Percentiles rank a stretch among this genome's conserved stretches.
phyloP scores from a whole-genome alignment of 2,888 invertebrate genomes.

The Drosophila antonietae region DNA sequence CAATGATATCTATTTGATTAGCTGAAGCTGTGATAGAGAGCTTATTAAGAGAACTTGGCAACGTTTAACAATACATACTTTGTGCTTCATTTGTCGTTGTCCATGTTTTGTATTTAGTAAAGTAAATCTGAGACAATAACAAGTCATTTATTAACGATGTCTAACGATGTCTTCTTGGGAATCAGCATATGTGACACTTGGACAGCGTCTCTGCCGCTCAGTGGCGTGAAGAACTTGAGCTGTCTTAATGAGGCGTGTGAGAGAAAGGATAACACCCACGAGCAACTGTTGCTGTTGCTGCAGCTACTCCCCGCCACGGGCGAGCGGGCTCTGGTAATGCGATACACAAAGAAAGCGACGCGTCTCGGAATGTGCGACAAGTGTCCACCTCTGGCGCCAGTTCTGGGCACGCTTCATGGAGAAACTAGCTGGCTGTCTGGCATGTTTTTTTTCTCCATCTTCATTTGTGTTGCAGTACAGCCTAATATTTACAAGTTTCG shows the following conservation, averaged over 20 bases:
- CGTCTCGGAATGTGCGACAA: slow-evolving; percentile 73
- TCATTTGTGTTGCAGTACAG: slow-evolving; percentile 14
- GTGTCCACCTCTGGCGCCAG: slow-evolving; percentile 76
- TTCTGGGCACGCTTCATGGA: slow-evolving; percentile 62
- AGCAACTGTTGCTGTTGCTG: slow-evolving; percentile 23
- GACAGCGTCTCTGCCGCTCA: slow-evolving; percentile 19
- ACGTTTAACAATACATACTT: neutral
- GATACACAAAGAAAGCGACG: slow-evolving; percentile 70
- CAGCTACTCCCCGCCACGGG: slow-evolving; percentile 17
- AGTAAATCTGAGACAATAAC: neutral
- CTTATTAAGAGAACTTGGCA: neutral
- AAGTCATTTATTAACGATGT: slow-evolving; percentile 27
- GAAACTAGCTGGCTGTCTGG: slow-evolving; percentile 42
- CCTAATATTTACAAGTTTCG: slow-evolving; percentile 59
- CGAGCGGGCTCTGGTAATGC: slow-evolving; percentile 42
- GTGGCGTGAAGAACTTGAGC: slow-evolving; percentile 73
- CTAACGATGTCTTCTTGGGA: slow-evolving; percentile 19
- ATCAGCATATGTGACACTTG: slow-evolving; percentile 25
- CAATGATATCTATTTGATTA: slow-evolving; percentile 20
- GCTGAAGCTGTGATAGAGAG: neutral
- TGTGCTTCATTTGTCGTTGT: neutral
- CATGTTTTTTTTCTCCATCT: neutral
- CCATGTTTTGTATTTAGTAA: neutral
- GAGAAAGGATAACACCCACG: slow-evolving; percentile 50
- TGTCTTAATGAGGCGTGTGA: slow-evolving; percentile 69